These are phyloP conservation scores for Diarsia brunnea DNA, from an alignment of 2,888 invertebrate species.

Conservation along the genomic window DNA sequence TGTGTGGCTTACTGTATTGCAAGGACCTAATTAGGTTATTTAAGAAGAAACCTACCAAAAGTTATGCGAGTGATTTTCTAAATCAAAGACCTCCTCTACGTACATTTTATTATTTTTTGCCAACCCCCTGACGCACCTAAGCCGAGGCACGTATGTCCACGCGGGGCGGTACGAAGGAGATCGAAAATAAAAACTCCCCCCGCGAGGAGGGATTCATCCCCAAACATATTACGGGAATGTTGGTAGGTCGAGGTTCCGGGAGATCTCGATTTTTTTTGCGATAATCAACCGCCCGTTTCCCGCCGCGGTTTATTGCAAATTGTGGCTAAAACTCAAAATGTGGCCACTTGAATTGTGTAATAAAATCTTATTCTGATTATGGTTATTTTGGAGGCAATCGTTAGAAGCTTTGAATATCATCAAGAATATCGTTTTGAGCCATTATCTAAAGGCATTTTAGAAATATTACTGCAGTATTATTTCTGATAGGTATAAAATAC, in stretches of 20 bases:
- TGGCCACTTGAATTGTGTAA: constrained; percentile 50
- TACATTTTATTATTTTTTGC: constrained; percentile 66
- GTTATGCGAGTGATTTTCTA: not conserved
- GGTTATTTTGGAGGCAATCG: constrained; percentile 32
- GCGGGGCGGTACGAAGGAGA: constrained; percentile 81
- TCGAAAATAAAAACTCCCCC: constrained; percentile 88
- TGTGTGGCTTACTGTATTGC: not conserved
- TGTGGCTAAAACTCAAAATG: constrained; percentile 54
- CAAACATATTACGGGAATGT: constrained; percentile 87
- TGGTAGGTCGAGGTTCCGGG: constrained; percentile 80
- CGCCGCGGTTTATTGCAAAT: constrained; percentile 58
- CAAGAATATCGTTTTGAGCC: constrained; percentile 4
- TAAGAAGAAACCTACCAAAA: not conserved
- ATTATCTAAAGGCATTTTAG: constrained; percentile 22
- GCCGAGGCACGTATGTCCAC: constrained; percentile 84
- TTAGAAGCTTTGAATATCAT: constrained; percentile 38
- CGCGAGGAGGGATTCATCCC: constrained; percentile 81
- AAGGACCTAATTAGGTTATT: not conserved
- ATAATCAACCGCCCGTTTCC: constrained; percentile 77
- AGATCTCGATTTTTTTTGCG: constrained; percentile 81
- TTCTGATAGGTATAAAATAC: not conserved
- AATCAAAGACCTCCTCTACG: constrained; percentile 25
- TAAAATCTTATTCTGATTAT: constrained; percentile 62
- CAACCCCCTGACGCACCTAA: constrained; percentile 77
- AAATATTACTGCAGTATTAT: not conserved